phyloP scores from a whole-genome alignment of 2,888 invertebrate genomes.

The Plagodis dolabraria region DNA sequence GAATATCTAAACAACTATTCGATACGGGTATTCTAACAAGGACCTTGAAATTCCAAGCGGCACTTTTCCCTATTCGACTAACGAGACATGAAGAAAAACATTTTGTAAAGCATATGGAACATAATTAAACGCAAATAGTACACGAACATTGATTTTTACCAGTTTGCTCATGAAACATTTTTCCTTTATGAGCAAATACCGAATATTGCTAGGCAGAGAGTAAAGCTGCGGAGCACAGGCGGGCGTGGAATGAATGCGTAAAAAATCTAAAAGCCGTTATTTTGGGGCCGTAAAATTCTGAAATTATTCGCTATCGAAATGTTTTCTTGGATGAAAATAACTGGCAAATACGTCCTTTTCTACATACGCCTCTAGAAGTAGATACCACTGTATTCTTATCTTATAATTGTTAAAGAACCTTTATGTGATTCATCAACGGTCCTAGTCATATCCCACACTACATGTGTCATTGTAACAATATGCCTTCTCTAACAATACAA shows the following conservation, averaged over 20 bases:
- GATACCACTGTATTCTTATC: too few species aligned
- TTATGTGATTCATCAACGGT: too few species aligned
- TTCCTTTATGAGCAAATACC: constrained; percentile 13
- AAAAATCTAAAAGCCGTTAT: constrained; percentile 22
- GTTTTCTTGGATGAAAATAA: constrained; percentile 12
- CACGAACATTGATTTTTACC: constrained; percentile 6
- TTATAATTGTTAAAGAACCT: too few species aligned
- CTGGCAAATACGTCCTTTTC: background rate
- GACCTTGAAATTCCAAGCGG: too few species aligned
- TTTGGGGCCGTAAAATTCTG: constrained; percentile 19
- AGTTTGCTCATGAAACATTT: constrained; percentile 1
- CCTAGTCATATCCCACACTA: too few species aligned
- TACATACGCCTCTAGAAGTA: too few species aligned
- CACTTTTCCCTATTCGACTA: too few species aligned
- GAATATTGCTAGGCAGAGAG: constrained; percentile 10
- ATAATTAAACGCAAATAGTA: constrained; percentile 10
- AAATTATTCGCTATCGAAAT: constrained; percentile 19
- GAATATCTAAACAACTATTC: too few species aligned
- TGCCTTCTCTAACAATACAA: too few species aligned
- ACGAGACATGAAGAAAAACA: too few species aligned
- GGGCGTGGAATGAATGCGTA: constrained; percentile 10
- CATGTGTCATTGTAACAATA: too few species aligned
- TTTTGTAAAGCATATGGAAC: constrained; percentile 5
- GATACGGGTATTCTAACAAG: too few species aligned
- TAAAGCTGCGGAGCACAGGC: constrained; percentile 1